Evolutionary conservation across 1,140 invertebrate species (phyloP).

Genomic region (Radopholus similis): DNA sequence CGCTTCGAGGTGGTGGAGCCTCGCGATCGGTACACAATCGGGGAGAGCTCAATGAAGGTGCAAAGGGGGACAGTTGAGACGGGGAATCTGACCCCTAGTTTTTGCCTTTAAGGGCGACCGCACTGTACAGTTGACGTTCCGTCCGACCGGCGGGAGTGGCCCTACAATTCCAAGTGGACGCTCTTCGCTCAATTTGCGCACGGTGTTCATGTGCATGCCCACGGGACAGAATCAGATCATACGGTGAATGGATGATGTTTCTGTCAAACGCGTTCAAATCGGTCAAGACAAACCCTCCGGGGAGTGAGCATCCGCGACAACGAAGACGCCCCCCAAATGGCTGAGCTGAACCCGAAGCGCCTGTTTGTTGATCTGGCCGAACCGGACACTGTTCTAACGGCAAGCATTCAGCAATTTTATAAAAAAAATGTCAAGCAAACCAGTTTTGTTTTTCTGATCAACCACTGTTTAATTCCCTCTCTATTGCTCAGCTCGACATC

Average conservation of each 20-base stretch:
- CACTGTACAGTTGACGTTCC: not conserved
- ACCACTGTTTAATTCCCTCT: not conserved
- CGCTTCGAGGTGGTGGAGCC: slow-evolving; percentile 11
- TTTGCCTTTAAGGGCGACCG: not conserved
- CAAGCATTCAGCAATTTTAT: not conserved
- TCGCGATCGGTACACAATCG: not conserved
- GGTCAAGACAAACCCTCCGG: not conserved
- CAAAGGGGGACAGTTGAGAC: not conserved
- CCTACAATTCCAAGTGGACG: too few species aligned
- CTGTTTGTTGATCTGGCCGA: slow-evolving; percentile 7
- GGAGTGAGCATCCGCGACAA: not conserved
- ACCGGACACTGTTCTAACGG: not conserved
- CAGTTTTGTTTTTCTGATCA: not conserved
- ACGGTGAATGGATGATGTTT: not conserved
- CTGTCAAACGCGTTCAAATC: not conserved
- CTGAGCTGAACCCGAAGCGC: not conserved
- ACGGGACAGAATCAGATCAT: slow-evolving; percentile 1
- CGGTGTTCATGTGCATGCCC: slow-evolving; percentile 6
- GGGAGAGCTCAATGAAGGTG: not conserved
- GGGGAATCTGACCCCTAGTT: not conserved
- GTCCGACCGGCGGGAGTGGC: too few species aligned
- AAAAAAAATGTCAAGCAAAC: not conserved
- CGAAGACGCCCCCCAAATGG: not conserved
- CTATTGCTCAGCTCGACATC: not conserved
- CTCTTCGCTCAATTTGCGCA: too few species aligned